phyloP scores from a whole-genome alignment of 2,888 invertebrate species.

The Ommatoiulus sabulosus region DNA sequence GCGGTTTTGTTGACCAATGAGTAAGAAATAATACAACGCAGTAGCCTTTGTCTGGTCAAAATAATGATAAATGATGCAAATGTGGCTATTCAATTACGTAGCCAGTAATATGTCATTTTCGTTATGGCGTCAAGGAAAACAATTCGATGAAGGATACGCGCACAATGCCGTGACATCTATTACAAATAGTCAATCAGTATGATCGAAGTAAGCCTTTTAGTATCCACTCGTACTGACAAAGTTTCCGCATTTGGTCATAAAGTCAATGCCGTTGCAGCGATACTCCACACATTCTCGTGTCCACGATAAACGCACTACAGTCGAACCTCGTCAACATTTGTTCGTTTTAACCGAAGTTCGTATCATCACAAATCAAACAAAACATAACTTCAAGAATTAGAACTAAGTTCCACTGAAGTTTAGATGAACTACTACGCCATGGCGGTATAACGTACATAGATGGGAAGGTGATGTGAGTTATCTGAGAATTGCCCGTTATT shows the following conservation, averaged over 20 bases:
- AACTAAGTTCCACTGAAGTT: too few species aligned
- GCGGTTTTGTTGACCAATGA: not conserved
- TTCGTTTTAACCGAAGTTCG: too few species aligned
- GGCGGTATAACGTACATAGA: too few species aligned
- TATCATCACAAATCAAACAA: too few species aligned
- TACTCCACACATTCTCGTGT: too few species aligned
- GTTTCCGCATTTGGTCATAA: not conserved
- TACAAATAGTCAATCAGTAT: not conserved
- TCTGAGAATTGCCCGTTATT: too few species aligned
- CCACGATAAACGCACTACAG: too few species aligned
- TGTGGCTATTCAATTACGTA: not conserved
- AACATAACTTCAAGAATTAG: too few species aligned
- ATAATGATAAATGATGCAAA: constrained; percentile 3
- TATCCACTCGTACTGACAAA: not conserved
- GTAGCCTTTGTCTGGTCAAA: not conserved
- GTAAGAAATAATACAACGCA: not conserved
- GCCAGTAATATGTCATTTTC: constrained; percentile 1
- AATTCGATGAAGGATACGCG: not conserved
- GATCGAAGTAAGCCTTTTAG: not conserved
- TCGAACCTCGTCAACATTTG: too few species aligned
- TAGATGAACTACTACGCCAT: too few species aligned
- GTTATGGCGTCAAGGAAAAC: not conserved
- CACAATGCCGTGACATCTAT: not conserved
- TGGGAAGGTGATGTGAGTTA: too few species aligned
- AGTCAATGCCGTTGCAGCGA: not conserved